phyloP scores from a whole-genome alignment of 2,888 invertebrate genomes.

The Tuta absoluta region DNA sequence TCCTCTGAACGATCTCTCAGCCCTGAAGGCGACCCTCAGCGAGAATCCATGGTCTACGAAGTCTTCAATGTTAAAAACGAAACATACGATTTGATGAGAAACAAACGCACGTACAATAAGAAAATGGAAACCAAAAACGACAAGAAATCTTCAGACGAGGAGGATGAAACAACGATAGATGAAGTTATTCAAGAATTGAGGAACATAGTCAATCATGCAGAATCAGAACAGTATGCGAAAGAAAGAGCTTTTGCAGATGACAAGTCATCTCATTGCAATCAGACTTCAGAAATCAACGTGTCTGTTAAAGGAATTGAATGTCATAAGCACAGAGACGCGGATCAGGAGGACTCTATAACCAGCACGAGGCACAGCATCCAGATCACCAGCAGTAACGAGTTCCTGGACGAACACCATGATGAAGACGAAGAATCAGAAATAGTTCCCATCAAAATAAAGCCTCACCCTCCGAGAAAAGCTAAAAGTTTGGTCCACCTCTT shows the following conservation, averaged over 20 bases:
- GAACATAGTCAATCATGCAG: conserved; percentile 92
- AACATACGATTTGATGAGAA: conserved; percentile 75
- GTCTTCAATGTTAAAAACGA: conserved; percentile 82
- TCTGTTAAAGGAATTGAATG: conserved; percentile 60
- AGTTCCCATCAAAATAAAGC: conserved; percentile 88
- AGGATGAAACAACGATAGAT: conserved; percentile 91
- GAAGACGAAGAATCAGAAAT: conserved; percentile 84
- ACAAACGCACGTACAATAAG: conserved; percentile 68
- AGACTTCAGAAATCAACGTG: conserved; percentile 69
- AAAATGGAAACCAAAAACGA: conserved; percentile 59
- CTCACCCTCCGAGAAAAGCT: conserved; percentile 89
- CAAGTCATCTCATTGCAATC: conserved; percentile 65
- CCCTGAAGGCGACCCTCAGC: conserved; percentile 84
- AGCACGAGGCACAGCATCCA: conserved; percentile 78
- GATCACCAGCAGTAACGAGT: conserved; percentile 72
- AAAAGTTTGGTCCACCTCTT: conserved; percentile 87
- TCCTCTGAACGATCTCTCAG: conserved; percentile 90
- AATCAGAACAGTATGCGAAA: conserved; percentile 83
- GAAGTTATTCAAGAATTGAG: conserved; percentile 92
- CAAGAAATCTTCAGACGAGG: conserved; percentile 81
- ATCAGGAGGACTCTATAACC: conserved; percentile 79
- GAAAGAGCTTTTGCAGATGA: conserved; percentile 59
- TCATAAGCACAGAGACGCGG: conserved; percentile 60
- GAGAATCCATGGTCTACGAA: conserved; percentile 83
- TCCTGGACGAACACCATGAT: conserved; percentile 72